Evolutionary conservation across 2,888 invertebrate species (phyloP).

Genomic region (Rotaria magnacalcarata): DNA sequence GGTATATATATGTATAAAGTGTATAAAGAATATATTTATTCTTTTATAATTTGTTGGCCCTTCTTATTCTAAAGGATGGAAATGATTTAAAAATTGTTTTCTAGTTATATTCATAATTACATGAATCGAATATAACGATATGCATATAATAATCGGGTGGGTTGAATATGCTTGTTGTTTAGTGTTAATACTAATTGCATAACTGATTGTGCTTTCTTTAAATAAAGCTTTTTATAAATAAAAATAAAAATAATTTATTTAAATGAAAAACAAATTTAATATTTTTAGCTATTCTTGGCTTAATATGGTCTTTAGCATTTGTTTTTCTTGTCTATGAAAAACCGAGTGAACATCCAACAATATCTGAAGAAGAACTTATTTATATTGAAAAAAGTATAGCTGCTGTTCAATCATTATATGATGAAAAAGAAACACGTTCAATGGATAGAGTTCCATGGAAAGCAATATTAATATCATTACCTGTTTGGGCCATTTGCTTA

Average conservation of each 20-base stretch:
- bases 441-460: constrained; percentile 52
- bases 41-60: neutral
- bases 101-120: no score
- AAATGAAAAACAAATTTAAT: no score
- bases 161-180: neutral
- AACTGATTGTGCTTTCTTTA: neutral
- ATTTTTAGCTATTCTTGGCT: constrained; percentile 51
- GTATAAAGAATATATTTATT: no score
- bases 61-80: constrained; percentile 33
- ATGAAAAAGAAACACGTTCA: neutral
- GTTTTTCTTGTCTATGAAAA: constrained; percentile 51
- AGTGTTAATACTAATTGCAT: neutral
- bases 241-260: no score
- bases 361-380: constrained; percentile 51
- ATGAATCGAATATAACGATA: neutral
- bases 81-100: neutral
- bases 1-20: neutral
- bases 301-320: constrained; percentile 54
- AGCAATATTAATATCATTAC: constrained; percentile 53
- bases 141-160: neutral
- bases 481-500: constrained; percentile 53
- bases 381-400: constrained; percentile 33
- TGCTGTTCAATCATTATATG: constrained; percentile 3
- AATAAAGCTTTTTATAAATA: no score
- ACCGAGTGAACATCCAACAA: constrained; percentile 52